Evolutionary conservation across 2,113 vertebrate species (phyloP), one percentile per base, ranked within the genome.

Genomic region (Antechinus flavipes): DNA sequence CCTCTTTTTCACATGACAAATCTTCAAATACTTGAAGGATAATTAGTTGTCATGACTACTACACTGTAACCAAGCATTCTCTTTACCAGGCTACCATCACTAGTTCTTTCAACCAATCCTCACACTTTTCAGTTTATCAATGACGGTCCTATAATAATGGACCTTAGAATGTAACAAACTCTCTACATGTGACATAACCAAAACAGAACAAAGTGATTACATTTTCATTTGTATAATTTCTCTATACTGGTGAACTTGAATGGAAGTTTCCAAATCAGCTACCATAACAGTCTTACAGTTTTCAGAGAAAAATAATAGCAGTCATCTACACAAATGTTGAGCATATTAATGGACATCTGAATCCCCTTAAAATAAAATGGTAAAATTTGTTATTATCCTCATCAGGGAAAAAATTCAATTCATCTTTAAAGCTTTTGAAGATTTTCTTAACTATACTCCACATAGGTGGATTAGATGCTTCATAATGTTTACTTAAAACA

Each of bases 401-500:
- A 42, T 30, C 26, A 54, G 23, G 12, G 93, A 89, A 93, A 50
- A 90, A 90, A 46, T 95, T 16, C 91, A 49, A 93, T 95, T 96
- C 25, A 68, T 30, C 23, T 95, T 94, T 91, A 90, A 54, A 54
- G 27, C 22, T 89, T 0, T 93, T 91, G 47, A 91, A 24, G n/a
- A 91, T 91, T 95, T 10, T 50, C 25, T 93, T 93, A n/a, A 89
- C 91, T 93, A 89, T 2, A 90, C 26, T 16, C 89, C 25, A 54
- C 91, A 23, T 11, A 35, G 0, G 16, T 93, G 30, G 47, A 23
- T 11, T 52, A 91, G 11, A 54, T 92, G 10, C 7, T 30, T 94
- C 56, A 91, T 5, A 91, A 8, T 91, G 30, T 89, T 95, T 93
- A 92, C 90, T 96, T 95, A 30, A 93, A 96, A 96, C 93, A 46